phyloP scores from a whole-genome alignment of 2,888 invertebrate species.

The Dichetophora obliterata region DNA sequence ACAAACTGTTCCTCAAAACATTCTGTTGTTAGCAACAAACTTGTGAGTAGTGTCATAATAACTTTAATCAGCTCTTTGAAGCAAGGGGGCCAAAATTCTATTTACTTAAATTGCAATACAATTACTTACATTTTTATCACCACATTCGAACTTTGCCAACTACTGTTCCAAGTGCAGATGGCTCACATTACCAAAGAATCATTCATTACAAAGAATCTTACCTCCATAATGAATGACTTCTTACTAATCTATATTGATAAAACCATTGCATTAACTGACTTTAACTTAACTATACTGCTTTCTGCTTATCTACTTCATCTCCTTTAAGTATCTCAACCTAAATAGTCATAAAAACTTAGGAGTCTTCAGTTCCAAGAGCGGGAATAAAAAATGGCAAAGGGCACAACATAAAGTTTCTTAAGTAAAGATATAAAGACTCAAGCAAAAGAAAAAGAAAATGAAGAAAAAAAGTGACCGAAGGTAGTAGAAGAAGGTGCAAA shows the following conservation, averaged over 20 bases:
- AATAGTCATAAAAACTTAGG: constrained; percentile 9
- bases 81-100: too few relatives aligned
- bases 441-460: constrained; percentile 19
- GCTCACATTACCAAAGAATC: too few relatives aligned
- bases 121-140: too few relatives aligned
- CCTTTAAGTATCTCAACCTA: not conserved
- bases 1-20: too few relatives aligned
- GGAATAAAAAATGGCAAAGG: not conserved
- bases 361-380: not conserved
- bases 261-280: constrained; percentile 38
- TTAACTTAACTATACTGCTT: constrained; percentile 8
- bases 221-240: not conserved
- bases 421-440: not conserved
- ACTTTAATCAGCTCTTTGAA: too few relatives aligned
- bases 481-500: not conserved
- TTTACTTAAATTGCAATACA: too few relatives aligned
- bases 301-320: constrained; percentile 2
- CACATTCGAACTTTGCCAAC: too few relatives aligned
- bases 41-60: too few relatives aligned
- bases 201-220: too few relatives aligned
- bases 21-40: too few relatives aligned
- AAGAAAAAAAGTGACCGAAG: not conserved
- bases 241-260: constrained; percentile 34
- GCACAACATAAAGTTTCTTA: not conserved
- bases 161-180: too few relatives aligned